These are phyloP conservation scores for Rafetus swinhoei DNA, from an alignment of 2,113 vertebrate genomes.

Conservation along the genomic window DNA sequence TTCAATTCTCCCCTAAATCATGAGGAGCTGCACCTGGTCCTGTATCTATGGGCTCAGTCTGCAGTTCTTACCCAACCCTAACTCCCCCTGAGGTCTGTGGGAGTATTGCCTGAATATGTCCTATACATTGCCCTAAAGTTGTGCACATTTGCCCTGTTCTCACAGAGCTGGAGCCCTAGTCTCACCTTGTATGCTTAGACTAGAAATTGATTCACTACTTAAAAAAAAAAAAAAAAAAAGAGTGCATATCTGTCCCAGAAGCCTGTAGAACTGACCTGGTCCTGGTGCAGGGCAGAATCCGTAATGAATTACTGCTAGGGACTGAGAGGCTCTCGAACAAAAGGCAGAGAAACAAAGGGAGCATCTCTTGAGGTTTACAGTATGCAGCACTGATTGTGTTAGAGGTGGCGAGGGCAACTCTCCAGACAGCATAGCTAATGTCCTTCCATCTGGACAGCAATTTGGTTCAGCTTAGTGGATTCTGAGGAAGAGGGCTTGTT, in stretches of 20 bases:
- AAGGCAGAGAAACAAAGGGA: not conserved
- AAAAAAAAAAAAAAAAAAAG: not conserved
- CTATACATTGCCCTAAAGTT: not conserved
- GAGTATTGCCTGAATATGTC: not conserved
- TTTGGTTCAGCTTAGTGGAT: not conserved
- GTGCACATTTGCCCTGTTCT: not conserved
- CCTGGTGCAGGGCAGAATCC: not conserved
- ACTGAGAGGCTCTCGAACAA: not conserved
- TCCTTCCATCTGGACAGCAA: not conserved
- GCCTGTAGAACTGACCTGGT: not conserved
- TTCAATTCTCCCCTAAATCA: not conserved
- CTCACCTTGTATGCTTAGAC: not conserved
- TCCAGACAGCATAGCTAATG: not conserved
- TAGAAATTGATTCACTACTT: not conserved
- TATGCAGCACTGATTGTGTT: not conserved
- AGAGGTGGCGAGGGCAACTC: not conserved
- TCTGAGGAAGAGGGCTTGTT: not conserved
- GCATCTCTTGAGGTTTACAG: not conserved
- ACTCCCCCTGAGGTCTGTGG: not conserved
- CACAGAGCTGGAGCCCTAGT: not conserved
- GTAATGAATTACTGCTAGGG: not conserved
- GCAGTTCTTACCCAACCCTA: not conserved
- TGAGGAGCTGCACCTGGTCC: not conserved
- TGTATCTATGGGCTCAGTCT: not conserved
- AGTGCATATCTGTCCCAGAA: not conserved